Base-by-base conservation (phyloP, 2,797 vertebrate genomes). In the Gymnocypris eckloni region DNA sequence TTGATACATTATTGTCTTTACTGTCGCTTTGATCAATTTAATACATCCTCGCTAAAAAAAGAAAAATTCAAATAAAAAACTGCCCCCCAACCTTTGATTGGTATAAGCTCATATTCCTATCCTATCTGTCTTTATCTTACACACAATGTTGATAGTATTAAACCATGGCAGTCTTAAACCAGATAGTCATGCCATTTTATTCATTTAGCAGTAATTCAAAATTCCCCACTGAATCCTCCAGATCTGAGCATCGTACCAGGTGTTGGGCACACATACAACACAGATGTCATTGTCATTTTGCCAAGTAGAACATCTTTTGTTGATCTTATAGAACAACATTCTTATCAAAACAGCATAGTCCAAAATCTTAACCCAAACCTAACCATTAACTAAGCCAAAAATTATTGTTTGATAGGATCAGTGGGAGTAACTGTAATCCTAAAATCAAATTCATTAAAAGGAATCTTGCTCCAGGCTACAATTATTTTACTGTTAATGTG, bases 251-350 rank as follows among this genome's bases (percentile, higher is more conserved):
- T n/a, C 4, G 39, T 52, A 54, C 7, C 18, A 69, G 28, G 5
- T 69, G 61, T 81, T 22, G 18, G 25, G 43, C 45, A 67, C 43
- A 79, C 15, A 79, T 8, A 69, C n/a, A 64, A 41, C 56, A 43
- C 18, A 69, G 10, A 25, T 50, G 78, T 22, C 22, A 48, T 48
- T 50, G 28, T 28, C 71, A 16, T 41, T 69, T 41, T 69, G 37
- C 37, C 71, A 73, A 73, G n/a, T 10, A 48, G n/a, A 48, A 18
- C 25, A 33, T 73, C n/a, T 50, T 73, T 73, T 50, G n/a, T 28
- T 73, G 71, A 73, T 50, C 45, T 25, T 73, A 33, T 33, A 73
- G 71, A 73, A 50, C 45, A 50, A 50, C 25, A 50, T 50, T 50
- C 15, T 50, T 50, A 18, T 73, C n/a, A 73, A 71, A 28, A 9